These are phyloP conservation scores for Agrotis ipsilon DNA, from an alignment of 2,888 invertebrate genomes.

Conservation along the genomic window DNA sequence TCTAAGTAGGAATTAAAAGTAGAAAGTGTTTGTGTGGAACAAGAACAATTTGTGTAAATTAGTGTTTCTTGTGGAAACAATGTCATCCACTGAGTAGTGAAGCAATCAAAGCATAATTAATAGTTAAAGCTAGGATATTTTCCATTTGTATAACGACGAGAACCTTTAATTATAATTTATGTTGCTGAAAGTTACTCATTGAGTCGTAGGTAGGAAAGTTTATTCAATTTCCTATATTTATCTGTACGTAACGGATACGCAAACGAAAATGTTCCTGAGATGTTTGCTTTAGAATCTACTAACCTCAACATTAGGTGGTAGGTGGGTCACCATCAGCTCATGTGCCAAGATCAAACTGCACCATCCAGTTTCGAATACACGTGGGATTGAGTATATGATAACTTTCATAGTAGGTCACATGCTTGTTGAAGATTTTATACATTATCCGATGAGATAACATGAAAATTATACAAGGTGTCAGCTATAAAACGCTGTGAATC, in stretches of 20 bases:
- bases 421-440: background rate
- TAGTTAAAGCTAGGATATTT: background rate
- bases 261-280: too few relatives aligned
- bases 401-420: background rate
- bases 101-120: conserved; percentile 44
- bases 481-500: conserved; percentile 19
- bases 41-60: conserved; percentile 40
- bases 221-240: too few relatives aligned
- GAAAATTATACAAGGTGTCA: conserved; percentile 22
- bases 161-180: too few relatives aligned
- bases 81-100: conserved; percentile 34
- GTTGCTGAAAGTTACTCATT: too few relatives aligned
- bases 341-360: background rate
- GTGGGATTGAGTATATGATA: background rate
- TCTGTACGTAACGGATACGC: too few relatives aligned
- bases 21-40: conserved; percentile 46
- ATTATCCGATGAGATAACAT: conserved; percentile 22
- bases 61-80: conserved; percentile 45
- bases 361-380: background rate
- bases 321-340: background rate
- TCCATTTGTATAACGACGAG: background rate
- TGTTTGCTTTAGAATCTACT: background rate
- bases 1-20: conserved; percentile 42
- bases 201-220: too few relatives aligned
- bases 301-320: background rate